Conservation (phyloP, 2,113 vertebrate species). For the Pedetes capensis region DNA sequence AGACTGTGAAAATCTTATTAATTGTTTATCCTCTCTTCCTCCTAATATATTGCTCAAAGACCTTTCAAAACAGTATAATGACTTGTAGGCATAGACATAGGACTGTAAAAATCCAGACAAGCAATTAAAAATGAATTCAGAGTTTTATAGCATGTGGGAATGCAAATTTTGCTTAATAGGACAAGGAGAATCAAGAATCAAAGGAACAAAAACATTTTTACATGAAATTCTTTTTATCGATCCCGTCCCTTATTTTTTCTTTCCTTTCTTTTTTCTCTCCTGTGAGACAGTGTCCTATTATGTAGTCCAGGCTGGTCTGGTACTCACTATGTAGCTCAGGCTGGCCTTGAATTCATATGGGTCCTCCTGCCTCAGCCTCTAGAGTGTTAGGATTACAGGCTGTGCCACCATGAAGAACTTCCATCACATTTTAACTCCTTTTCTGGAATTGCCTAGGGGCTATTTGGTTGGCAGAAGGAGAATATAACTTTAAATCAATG, state of each 20-base stretch:
- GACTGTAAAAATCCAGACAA: not conserved
- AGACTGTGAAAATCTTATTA: conserved; percentile 31
- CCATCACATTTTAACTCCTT: not conserved
- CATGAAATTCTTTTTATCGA: not conserved
- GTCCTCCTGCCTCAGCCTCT: too few relatives aligned
- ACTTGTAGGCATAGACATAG: not conserved
- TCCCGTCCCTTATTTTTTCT: too few relatives aligned
- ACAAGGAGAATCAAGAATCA: not conserved
- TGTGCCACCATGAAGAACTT: too few relatives aligned
- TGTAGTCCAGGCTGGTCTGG: too few relatives aligned
- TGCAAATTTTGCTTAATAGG: not conserved
- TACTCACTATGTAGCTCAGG: too few relatives aligned
- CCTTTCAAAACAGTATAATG: not conserved
- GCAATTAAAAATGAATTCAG: not conserved
- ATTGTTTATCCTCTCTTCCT: conserved; percentile 44
- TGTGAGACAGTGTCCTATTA: too few relatives aligned
- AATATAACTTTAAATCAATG: not conserved
- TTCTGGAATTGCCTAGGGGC: not conserved
- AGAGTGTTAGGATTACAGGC: too few relatives aligned
- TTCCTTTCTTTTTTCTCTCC: too few relatives aligned
- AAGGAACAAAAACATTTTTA: not conserved
- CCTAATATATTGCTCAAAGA: conserved; percentile 29
- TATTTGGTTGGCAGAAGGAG: not conserved
- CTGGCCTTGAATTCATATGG: too few relatives aligned
- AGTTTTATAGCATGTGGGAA: not conserved